Evolutionary conservation across 2,113 vertebrate genomes (phyloP).

Genomic region (Cyanoramphus novaezelandiae): DNA sequence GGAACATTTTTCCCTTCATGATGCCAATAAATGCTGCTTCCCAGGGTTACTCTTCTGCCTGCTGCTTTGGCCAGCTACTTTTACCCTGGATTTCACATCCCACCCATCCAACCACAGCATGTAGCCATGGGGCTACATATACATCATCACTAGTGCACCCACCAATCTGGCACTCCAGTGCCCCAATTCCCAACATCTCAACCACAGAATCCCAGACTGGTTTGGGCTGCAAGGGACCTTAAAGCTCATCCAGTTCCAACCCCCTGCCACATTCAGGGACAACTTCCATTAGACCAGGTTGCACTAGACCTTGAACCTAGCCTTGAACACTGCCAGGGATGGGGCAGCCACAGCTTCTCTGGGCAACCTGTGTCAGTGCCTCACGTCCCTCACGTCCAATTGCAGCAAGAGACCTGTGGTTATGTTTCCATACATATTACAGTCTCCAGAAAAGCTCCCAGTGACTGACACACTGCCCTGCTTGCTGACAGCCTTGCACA

Average conservation of each 20-base stretch:
- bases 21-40: conserved; percentile 18
- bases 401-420: neutral
- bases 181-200: neutral
- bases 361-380: neutral
- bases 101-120: rapidly evolving
- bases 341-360: neutral
- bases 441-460: neutral
- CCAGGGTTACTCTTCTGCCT: neutral
- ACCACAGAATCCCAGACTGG: neutral
- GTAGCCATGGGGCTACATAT: neutral
- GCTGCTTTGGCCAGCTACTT: neutral
- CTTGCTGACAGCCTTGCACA: neutral
- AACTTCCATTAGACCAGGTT: neutral
- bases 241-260: neutral
- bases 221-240: neutral
- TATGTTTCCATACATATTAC: neutral
- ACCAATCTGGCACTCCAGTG: rapidly evolving
- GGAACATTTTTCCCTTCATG: neutral
- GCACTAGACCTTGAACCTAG: neutral
- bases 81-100: neutral
- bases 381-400: neutral
- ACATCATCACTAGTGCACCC: neutral
- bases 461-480: neutral
- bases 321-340: neutral
- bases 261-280: neutral